Percentiles rank a stretch among this genome's conserved stretches.
Conservation (phyloP, 2,113 vertebrate species). For the rat (Rattus norvegicus) region GRCr8 NC_086031.1:64045001-64045500, state of each 20-base stretch:
- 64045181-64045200: neutral
- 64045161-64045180: neutral
- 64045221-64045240: neutral
- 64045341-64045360: neutral
- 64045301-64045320: neutral
- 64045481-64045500: neutral
- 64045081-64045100: neutral
- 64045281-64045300: neutral
- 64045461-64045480: neutral
- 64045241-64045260: rapidly evolving
- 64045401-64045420: neutral
- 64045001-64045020: neutral
- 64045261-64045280: neutral
- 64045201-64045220: neutral
- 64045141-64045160: neutral
- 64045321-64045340: neutral
- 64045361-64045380: neutral
- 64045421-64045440: neutral
- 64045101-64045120: neutral
- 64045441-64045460: neutral
- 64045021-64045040: neutral
- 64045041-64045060: neutral
- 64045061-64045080: neutral
- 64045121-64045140: neutral
- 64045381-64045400: neutral